Evolutionary conservation across 1,140 invertebrate genomes (phyloP), one percentile per base, ranked within the genome.

Genomic region (Cecropterus lyciades): DNA sequence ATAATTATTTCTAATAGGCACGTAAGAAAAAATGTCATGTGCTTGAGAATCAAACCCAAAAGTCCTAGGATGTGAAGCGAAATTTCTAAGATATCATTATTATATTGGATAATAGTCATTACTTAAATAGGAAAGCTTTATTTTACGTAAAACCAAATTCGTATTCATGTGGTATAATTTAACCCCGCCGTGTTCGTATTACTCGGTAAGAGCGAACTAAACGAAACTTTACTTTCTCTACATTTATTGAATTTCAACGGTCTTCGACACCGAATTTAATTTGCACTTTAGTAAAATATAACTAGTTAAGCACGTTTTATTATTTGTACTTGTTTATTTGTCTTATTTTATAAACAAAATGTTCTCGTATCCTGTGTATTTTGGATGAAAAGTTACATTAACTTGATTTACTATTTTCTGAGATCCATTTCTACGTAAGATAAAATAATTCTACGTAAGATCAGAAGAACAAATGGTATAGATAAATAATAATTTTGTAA

Each of bases 201-300:
- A 52, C 66, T 43, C 33, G 37, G 40, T n/a, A 57, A 57, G 15
- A 69, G 52, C 55, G 59, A 69, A 20, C 55, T 60, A 60, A 60
- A 70, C 68, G 56, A 67, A 17, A 30, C 59, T 33, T 20, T 70
- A 70, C 68, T 70, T 73, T 73, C 65, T 62, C 72, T 70, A 56
- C 65, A 40, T 67, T 73, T 70, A 72, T 62, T 69, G 68, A 67
- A 73, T 65, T 73, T 73, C 72, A 73, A 67, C 63, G 64, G 60
- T 73, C 67, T 69, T 73, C 66, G 71, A 67, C 71, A 62, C 53
- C 17, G 46, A 59, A 48, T 69, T 70, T 64, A 57, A 42, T 73
- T 69, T 37, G 42, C 53, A 64, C 20, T 20, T 43, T 14, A 14
- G n/a, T 14, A 7, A n/a, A 14, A 43, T 37, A 37, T 11, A 10